These are phyloP conservation scores for Thalassarche chlororhynchos DNA, from an alignment of 2,113 vertebrate genomes.

Conservation along the genomic window DNA sequence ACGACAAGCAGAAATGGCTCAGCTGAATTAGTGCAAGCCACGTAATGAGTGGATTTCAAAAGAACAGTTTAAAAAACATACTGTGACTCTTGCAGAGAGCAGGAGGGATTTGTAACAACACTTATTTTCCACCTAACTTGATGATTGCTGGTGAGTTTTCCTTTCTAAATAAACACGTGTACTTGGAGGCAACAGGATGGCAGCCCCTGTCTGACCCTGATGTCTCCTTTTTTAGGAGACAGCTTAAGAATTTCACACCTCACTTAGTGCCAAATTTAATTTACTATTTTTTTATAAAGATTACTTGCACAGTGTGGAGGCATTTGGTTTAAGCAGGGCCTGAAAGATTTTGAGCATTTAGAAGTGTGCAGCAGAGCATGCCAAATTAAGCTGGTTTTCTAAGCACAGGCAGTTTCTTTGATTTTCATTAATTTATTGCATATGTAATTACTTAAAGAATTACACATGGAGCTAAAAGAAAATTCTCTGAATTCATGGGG, in stretches of 20 bases:
- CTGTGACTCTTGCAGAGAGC: neutral
- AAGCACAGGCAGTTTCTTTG: slow-evolving; percentile 29
- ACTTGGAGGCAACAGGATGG: neutral
- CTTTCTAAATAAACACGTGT: neutral
- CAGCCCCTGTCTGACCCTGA: neutral
- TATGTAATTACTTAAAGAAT: slow-evolving; percentile 58
- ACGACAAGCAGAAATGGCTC: neutral
- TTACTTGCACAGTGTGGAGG: slow-evolving; percentile 41
- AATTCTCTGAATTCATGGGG: neutral
- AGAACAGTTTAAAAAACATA: neutral
- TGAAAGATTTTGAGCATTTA: slow-evolving; percentile 33
- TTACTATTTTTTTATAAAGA: slow-evolving; percentile 7
- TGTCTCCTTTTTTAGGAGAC: neutral
- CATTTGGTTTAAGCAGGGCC: slow-evolving; percentile 17
- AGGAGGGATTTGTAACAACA: neutral
- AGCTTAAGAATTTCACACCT: slow-evolving; percentile 51
- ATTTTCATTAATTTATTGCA: slow-evolving; percentile 65
- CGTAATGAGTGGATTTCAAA: neutral
- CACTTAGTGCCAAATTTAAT: slow-evolving; percentile 32
- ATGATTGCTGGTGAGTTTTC: neutral
- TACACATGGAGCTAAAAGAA: neutral
- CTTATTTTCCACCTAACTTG: neutral
- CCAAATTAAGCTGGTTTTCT: slow-evolving; percentile 58
- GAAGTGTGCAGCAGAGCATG: slow-evolving; percentile 37
- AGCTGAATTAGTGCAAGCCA: neutral